Percentiles rank a stretch among this genome's conserved stretches.
These are phyloP conservation scores for Anagyrus pseudococci DNA, from an alignment of 2,888 invertebrate species.

Conservation along the genomic window DNA sequence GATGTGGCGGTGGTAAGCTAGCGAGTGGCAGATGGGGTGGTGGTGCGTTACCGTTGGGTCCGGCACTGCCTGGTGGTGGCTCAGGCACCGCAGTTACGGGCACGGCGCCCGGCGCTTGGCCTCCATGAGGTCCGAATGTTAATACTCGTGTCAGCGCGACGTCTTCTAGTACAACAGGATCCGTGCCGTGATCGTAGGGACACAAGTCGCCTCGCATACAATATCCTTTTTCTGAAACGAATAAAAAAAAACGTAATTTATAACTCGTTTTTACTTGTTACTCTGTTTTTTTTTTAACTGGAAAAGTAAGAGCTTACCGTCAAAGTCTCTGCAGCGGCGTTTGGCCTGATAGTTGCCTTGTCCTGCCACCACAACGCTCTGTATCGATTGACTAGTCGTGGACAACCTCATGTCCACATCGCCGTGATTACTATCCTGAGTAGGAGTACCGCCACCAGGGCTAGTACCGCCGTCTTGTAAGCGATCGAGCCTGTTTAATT, in stretches of 20 bases:
- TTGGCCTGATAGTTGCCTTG: constrained; percentile 61
- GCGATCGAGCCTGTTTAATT: constrained; percentile 51
- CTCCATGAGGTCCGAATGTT: constrained; percentile 64
- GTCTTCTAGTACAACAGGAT: constrained; percentile 94
- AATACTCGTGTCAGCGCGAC: constrained; percentile 69
- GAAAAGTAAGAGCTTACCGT: constrained; percentile 66
- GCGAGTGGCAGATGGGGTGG: constrained; percentile 58
- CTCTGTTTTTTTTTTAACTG: background rate
- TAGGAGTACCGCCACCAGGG: constrained; percentile 64
- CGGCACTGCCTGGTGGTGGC: constrained; percentile 52
- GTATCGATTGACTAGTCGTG: constrained; percentile 65
- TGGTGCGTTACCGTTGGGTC: constrained; percentile 59
- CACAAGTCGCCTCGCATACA: constrained; percentile 97
- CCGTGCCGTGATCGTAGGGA: constrained; percentile 95
- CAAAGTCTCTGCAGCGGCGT: constrained; percentile 86
- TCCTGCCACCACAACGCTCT: constrained; percentile 63
- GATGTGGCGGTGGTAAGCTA: constrained; percentile 59
- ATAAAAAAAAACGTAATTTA: constrained; percentile 12
- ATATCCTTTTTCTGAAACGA: constrained; percentile 82
- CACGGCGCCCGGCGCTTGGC: constrained; percentile 54
- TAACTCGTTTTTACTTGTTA: background rate
- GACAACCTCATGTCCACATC: constrained; percentile 66
- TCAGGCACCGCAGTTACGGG: constrained; percentile 51
- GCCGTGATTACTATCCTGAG: constrained; percentile 68
- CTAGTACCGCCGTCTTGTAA: constrained; percentile 48